phyloP scores from a whole-genome alignment of 1,140 invertebrate species.

The Aphaenogaster floridana region DNA sequence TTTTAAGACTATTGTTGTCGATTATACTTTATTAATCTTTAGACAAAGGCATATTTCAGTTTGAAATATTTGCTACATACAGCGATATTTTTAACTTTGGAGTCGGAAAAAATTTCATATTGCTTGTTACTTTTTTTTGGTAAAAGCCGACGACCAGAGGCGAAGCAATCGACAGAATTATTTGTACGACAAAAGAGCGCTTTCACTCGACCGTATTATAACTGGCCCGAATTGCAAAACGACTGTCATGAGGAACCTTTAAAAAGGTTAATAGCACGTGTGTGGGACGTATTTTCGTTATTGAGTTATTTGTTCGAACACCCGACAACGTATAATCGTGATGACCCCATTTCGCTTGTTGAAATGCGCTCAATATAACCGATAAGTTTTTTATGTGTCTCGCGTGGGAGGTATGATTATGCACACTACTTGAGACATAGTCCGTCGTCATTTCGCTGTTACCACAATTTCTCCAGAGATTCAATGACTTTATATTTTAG shows the following conservation, averaged over 20 bases:
- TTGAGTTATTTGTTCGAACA: conserved; percentile 54
- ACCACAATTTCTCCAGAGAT: background rate
- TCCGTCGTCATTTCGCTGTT: background rate
- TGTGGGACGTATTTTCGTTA: conserved; percentile 68
- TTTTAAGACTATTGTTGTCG: background rate
- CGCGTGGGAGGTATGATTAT: conserved; percentile 27
- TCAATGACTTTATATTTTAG: background rate
- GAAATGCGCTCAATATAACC: conserved; percentile 38
- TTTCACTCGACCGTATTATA: conserved; percentile 64
- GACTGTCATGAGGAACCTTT: conserved; percentile 36
- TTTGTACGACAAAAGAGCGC: conserved; percentile 61
- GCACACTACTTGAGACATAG: background rate
- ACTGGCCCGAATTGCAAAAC: conserved; percentile 70
- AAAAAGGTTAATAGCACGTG: conserved; percentile 65
- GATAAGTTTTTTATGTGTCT: conserved; percentile 23
- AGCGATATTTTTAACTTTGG: background rate
- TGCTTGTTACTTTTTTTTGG: background rate
- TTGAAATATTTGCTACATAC: background rate
- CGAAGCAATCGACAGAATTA: conserved; percentile 54
- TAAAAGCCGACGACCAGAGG: background rate
- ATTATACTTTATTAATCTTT: background rate
- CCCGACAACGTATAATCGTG: conserved; percentile 38
- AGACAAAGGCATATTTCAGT: background rate
- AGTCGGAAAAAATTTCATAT: background rate
- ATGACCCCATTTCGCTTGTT: conserved; percentile 62